A percentile compares a stretch with the other conserved stretches of the same genome.
These are phyloP conservation scores for Drosophila paucipuncta DNA, from an alignment of 2,888 invertebrate species.

Conservation along the genomic window DNA sequence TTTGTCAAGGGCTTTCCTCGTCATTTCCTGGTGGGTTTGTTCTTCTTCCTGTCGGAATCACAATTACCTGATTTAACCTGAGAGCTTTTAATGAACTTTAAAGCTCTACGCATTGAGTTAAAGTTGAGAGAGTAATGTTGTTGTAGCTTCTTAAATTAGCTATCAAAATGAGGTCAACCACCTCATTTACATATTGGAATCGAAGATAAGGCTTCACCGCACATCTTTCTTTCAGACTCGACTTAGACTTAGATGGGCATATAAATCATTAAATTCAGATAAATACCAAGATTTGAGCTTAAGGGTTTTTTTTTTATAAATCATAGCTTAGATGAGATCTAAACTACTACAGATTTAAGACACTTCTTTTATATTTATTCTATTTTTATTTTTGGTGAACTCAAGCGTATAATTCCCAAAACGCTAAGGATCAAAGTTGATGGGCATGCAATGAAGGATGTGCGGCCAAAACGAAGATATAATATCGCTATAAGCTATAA, in stretches of 20 bases:
- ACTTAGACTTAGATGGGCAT: not conserved
- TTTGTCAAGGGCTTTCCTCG: conserved; percentile 48
- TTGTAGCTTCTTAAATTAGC: not conserved
- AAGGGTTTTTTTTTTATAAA: not conserved
- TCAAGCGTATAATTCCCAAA: not conserved
- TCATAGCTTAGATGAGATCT: not conserved
- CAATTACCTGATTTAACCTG: conserved; percentile 29
- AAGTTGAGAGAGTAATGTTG: not conserved
- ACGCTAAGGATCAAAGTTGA: not conserved
- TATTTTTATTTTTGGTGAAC: not conserved
- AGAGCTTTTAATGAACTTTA: conserved; percentile 28
- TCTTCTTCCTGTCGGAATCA: conserved; percentile 14
- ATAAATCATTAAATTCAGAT: not conserved
- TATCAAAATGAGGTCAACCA: not conserved
- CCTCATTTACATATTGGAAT: not conserved
- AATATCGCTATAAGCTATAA: conserved; percentile 8
- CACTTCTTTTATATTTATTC: not conserved
- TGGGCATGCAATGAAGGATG: not conserved
- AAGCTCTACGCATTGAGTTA: not conserved
- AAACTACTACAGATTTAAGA: not conserved
- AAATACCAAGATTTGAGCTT: not conserved
- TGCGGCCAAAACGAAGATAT: conserved; percentile 5
- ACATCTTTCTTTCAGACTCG: not conserved
- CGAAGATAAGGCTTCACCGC: not conserved
- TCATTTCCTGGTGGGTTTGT: conserved; percentile 37